Percentiles rank a stretch among this genome's conserved stretches.
These are phyloP conservation scores for Acleris laterana DNA, from an alignment of 2,888 invertebrate species.

Conservation along the genomic window DNA sequence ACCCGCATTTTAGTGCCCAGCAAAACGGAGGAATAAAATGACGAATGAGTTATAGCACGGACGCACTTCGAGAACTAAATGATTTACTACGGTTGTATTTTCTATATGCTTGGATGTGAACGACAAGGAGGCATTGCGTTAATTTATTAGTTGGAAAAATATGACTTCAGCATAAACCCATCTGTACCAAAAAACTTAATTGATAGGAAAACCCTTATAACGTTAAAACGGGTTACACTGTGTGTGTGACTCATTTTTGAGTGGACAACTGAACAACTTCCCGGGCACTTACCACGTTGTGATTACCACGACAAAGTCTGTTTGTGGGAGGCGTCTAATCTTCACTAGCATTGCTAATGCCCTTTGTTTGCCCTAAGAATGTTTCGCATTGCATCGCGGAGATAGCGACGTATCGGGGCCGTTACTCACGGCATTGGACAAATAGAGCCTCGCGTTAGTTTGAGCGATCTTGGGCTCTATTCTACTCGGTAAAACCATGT, in stretches of 20 bases:
- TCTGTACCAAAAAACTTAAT: too few species aligned
- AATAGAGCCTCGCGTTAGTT: too few species aligned
- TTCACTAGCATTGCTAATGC: not conserved
- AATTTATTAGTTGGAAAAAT: not conserved
- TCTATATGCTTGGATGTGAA: conserved; percentile 13
- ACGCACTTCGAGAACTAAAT: conserved; percentile 54
- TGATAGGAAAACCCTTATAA: too few species aligned
- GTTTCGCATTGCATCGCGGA: not conserved
- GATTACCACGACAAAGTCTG: not conserved
- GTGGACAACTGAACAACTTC: too few species aligned
- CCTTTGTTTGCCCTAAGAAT: not conserved
- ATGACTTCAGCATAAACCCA: too few species aligned
- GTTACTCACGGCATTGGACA: too few species aligned
- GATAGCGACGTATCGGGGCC: not conserved
- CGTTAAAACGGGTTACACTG: too few species aligned
- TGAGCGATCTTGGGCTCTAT: too few species aligned
- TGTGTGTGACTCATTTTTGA: too few species aligned
- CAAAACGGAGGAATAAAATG: conserved; percentile 66
- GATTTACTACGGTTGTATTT: conserved; percentile 59
- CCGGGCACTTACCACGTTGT: too few species aligned
- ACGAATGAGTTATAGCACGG: conserved; percentile 59
- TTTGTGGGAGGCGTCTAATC: conserved; percentile 2
- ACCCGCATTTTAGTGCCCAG: conserved; percentile 67
- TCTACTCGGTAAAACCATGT: too few species aligned
- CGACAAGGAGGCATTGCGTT: not conserved